Conservation (phyloP, 2,113 vertebrate species). For the Jaculus jaculus region DNA sequence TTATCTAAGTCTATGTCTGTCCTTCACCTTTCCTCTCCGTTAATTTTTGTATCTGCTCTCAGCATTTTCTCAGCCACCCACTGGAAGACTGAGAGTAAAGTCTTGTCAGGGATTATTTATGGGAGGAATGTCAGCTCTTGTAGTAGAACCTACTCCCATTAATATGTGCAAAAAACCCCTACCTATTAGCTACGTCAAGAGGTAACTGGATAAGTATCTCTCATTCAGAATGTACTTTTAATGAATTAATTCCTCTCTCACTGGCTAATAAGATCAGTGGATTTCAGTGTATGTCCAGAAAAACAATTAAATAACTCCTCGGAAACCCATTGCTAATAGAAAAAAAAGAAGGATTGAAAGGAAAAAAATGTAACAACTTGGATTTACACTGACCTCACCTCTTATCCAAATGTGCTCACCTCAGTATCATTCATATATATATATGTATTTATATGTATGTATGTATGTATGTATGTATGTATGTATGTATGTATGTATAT, state of each 20-base stretch:
- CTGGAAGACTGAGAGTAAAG: slow-evolving; percentile 10
- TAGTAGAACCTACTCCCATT: not conserved
- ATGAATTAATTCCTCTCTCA: slow-evolving; percentile 40
- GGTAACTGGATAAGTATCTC: not conserved
- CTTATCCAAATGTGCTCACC: slow-evolving; percentile 8
- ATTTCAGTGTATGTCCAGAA: slow-evolving; percentile 13
- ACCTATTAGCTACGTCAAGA: slow-evolving; percentile 5
- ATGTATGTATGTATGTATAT: too few relatives aligned
- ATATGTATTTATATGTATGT: too few relatives aligned
- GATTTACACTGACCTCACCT: not conserved
- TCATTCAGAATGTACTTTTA: not conserved
- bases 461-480: too few relatives aligned
- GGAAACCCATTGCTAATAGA: slow-evolving; percentile 19
- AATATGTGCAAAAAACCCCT: not conserved
- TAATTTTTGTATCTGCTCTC: slow-evolving; percentile 30
- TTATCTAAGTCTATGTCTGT: not conserved
- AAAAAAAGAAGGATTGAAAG: not conserved
- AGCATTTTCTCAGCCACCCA: slow-evolving; percentile 21
- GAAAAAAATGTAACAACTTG: not conserved
- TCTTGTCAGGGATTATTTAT: not conserved
- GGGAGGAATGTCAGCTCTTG: not conserved
- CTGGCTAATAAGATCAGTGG: slow-evolving; percentile 35
- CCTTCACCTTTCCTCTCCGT: slow-evolving; percentile 45
- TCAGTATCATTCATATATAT: slow-evolving; percentile 40
- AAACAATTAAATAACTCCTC: slow-evolving; percentile 15